Base-by-base conservation (phyloP, 2,797 vertebrate genomes). In the Danionella dracula region DNA sequence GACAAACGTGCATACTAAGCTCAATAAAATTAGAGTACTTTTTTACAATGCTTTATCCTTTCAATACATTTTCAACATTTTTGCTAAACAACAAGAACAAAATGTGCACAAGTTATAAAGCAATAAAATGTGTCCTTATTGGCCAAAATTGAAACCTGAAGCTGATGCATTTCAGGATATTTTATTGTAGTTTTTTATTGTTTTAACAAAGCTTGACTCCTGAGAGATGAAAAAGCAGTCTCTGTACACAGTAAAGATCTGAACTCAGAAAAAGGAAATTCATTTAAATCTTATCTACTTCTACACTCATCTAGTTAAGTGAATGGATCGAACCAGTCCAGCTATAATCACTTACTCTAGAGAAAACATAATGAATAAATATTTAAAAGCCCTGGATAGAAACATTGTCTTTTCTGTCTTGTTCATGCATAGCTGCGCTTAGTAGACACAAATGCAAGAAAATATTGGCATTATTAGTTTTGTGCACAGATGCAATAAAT, bases 391-490 rank as follows among this genome's bases (percentile, higher is more conserved):
- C 68, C 55, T 23, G 49, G 41, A 35, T 59, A 6, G 41, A 58
- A 27, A 57, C 40, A 13, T 13, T 29, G n/a, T 77, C 76, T 6
- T 78, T 76, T 80, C 51, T 71, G 73, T 79, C 17, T 59, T 71
- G 71, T 46, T 74, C 79, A 66, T 83, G 83, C 5, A 27, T 27
- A n/a, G n/a, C 23, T 27, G 3, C 23, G 23, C 23, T 27, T 27
- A 3, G 23, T 78, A 79, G 79, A 83, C 79, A 75, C 62, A 73
- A 80, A 71, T 65, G 65, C 56, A 81, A 76, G 79, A 76, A 72
- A 74, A 74, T 79, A 82, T 76, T 76, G 63, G 50, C 78, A 68
- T 86, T 85, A 88, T 89, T 84, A 55, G 78, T 82, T 88, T 85
- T 84, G 68, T 57, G 53, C 42, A 65, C 44, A 71, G 71, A 58